phyloP scores from a whole-genome alignment of 2,113 vertebrate species.

The Micromys minutus region DNA sequence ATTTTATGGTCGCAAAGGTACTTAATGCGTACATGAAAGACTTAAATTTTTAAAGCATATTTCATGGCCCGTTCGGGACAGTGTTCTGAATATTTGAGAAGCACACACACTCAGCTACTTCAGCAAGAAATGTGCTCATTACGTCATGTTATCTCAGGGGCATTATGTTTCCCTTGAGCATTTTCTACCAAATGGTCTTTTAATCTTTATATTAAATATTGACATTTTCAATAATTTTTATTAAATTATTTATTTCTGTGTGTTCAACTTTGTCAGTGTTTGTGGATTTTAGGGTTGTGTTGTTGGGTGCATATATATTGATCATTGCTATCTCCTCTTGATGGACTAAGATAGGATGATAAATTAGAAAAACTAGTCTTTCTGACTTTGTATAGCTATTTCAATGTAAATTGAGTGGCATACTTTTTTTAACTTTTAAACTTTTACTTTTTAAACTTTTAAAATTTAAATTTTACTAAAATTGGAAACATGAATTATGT shows the following conservation, averaged over 20 bases:
- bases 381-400: background rate
- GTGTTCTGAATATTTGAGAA: background rate
- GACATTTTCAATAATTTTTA: background rate
- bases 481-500: background rate
- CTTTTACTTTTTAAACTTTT: background rate
- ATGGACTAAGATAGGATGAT: background rate
- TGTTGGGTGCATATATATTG: background rate
- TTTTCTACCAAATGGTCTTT: background rate
- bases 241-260: too few relatives aligned
- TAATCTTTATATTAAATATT: background rate
- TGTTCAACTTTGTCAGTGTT: background rate
- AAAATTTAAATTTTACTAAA: background rate
- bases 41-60: background rate
- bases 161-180: background rate
- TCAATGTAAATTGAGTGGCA: background rate
- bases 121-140: background rate
- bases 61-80: background rate
- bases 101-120: too few relatives aligned
- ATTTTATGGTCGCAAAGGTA: background rate
- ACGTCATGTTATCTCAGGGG: background rate
- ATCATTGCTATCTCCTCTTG: background rate
- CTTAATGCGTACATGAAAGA: background rate
- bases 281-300: background rate
- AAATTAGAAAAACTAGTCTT: background rate
- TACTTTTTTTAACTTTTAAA: background rate